phyloP scores from a whole-genome alignment of 2,113 vertebrate genomes.

The Embiotoca jacksoni region DNA sequence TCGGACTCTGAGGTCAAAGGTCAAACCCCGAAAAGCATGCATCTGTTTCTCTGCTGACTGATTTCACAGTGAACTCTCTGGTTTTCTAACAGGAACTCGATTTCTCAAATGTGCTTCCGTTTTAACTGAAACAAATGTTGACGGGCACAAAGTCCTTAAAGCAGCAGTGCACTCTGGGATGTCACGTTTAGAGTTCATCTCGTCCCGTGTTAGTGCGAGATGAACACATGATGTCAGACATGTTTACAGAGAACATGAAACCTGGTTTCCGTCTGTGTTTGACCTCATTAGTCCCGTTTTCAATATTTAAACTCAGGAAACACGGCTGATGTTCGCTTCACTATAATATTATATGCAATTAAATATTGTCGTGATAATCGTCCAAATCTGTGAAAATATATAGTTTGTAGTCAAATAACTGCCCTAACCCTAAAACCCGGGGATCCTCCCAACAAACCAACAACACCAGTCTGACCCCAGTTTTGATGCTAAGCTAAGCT shows the following conservation, averaged over 20 bases:
- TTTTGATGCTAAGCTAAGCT: too few relatives aligned
- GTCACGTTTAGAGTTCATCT: neutral
- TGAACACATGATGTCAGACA: too few relatives aligned
- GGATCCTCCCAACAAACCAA: too few relatives aligned
- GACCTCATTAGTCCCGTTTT: constrained; percentile 30
- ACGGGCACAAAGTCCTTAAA: neutral
- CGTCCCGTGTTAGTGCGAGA: too few relatives aligned
- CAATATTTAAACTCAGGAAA: constrained; percentile 45
- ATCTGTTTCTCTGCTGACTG: constrained; percentile 5
- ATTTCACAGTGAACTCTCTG: constrained; percentile 1
- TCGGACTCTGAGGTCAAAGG: neutral
- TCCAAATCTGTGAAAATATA: too few relatives aligned
- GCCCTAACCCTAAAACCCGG: too few relatives aligned
- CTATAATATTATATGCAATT: neutral
- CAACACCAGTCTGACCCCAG: too few relatives aligned
- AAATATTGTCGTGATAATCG: too few relatives aligned
- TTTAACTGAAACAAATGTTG: neutral
- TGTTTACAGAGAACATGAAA: neutral
- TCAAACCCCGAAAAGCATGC: constrained; percentile 51
- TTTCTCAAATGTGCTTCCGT: neutral
- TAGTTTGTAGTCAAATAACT: too few relatives aligned
- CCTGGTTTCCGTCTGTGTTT: neutral
- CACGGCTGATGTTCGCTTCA: constrained; percentile 1
- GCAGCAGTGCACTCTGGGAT: neutral
- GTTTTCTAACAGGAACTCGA: constrained; percentile 2